Evolutionary conservation across 2,113 vertebrate species (phyloP).

Genomic region (Mormyrus iriodes): DNA sequence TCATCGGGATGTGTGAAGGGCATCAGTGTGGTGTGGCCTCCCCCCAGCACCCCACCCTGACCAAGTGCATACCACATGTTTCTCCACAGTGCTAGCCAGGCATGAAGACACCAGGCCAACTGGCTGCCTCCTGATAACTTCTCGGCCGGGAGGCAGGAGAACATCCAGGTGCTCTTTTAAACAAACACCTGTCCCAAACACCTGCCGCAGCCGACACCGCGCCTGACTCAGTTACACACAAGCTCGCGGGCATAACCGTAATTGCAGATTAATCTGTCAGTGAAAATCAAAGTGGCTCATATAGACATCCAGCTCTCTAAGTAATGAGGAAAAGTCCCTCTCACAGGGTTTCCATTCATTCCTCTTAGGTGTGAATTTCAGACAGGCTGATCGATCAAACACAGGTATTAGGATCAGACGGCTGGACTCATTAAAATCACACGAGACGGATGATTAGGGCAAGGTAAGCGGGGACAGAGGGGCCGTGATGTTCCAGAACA

Average conservation of each 20-base stretch:
- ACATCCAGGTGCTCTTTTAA: not conserved
- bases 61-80: too few relatives aligned
- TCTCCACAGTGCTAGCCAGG: not conserved
- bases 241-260: not conserved
- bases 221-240: not conserved
- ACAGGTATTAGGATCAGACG: conserved; percentile 26
- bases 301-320: not conserved
- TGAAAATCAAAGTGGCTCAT: conserved; percentile 19
- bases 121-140: not conserved
- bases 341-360: conserved; percentile 35
- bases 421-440: conserved; percentile 39
- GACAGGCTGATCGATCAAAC: not conserved
- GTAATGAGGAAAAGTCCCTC: not conserved
- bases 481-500: not conserved
- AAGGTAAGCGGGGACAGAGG: not conserved
- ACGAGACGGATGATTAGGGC: not conserved
- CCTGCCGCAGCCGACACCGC: not conserved
- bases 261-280: not conserved
- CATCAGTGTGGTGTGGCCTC: not conserved
- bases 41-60: not conserved
- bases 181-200: not conserved
- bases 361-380: conserved; percentile 27
- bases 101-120: not conserved
- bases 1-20: not conserved
- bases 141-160: not conserved